Conservation (phyloP, 2,113 vertebrate species). For the Deroptyus accipitrinus region DNA sequence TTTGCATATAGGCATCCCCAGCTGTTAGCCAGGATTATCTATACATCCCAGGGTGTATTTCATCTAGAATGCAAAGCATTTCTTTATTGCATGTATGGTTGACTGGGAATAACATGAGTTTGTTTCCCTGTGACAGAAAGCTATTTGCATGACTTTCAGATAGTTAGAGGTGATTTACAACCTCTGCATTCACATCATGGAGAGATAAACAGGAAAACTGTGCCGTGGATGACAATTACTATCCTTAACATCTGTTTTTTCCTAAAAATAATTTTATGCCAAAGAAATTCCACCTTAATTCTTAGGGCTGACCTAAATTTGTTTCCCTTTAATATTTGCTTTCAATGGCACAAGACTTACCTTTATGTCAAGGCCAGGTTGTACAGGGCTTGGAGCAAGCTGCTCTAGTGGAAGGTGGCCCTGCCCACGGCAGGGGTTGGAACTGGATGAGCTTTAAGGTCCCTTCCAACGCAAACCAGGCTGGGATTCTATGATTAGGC, state of each 20-base stretch:
- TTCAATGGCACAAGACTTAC: neutral
- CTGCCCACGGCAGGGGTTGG: neutral
- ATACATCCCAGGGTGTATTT: neutral
- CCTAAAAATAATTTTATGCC: neutral
- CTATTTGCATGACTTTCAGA: constrained; percentile 13
- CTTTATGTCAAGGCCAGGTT: neutral
- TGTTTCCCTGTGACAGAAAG: neutral
- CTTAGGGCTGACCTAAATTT: neutral
- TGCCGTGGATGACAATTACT: neutral
- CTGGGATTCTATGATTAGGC: neutral
- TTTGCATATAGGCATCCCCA: neutral
- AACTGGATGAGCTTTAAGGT: neutral
- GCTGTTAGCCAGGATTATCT: neutral
- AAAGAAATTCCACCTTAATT: neutral
- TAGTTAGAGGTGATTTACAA: constrained; percentile 45
- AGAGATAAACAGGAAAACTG: neutral
- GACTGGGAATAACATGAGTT: neutral
- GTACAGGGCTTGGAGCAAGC: neutral
- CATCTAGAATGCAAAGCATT: neutral
- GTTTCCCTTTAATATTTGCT: neutral
- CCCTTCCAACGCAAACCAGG: neutral
- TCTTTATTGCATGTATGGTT: neutral
- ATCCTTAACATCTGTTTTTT: neutral
- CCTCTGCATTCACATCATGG: neutral
- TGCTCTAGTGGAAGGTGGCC: neutral